phyloP scores from a whole-genome alignment of 2,113 vertebrate genomes.

The Urocitellus parryii region DNA sequence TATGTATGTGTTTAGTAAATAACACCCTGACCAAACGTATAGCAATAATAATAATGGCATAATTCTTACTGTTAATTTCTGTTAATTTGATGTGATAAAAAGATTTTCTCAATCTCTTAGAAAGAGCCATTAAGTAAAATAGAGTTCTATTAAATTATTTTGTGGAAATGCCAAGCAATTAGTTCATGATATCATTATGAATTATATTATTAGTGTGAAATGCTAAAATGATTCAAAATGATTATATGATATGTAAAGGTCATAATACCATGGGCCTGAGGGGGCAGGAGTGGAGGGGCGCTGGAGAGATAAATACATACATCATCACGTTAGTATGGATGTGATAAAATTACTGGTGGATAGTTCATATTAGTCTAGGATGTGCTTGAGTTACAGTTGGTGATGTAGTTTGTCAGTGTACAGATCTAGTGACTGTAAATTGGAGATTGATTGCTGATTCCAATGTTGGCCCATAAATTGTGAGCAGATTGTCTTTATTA shows the following conservation, averaged over 20 bases:
- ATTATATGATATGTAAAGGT: constrained; percentile 62
- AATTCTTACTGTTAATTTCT: neutral
- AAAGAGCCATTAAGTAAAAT: constrained; percentile 44
- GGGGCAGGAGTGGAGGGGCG: neutral
- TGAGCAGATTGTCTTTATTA: neutral
- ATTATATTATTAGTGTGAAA: constrained; percentile 42
- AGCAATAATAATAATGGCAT: neutral
- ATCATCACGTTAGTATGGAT: neutral
- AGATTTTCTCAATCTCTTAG: constrained; percentile 62
- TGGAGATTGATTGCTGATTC: constrained; percentile 17
- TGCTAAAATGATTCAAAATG: constrained; percentile 47
- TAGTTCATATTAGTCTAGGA: neutral
- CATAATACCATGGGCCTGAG: neutral
- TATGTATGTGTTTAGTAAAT: neutral
- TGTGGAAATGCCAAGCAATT: constrained; percentile 61
- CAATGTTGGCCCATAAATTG: neutral
- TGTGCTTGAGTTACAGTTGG: neutral
- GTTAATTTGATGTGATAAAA: neutral
- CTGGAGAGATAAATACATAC: neutral
- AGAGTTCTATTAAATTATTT: constrained; percentile 42
- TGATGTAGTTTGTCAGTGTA: constrained; percentile 17
- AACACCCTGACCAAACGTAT: neutral
- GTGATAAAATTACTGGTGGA: neutral
- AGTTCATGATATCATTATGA: constrained; percentile 2
- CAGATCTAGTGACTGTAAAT: neutral